Percentiles rank a stretch among this genome's conserved stretches.
Conservation (phyloP, 2,113 vertebrate species). For the Glareola pratincola region DNA sequence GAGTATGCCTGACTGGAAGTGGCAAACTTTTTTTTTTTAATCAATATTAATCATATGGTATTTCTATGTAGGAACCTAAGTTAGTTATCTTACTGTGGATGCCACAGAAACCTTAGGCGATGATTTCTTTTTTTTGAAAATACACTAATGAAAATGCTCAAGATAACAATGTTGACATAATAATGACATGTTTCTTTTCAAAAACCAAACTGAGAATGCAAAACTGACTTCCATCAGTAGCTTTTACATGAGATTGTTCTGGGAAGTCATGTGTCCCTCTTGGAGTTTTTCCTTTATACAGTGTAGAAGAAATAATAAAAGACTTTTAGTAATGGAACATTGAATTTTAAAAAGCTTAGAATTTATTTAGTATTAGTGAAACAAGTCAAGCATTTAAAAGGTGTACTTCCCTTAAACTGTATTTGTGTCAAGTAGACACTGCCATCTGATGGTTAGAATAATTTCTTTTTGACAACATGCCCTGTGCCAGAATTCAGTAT, state of each 20-base stretch:
- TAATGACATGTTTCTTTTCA: background rate
- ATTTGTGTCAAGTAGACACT: background rate
- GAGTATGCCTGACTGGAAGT: background rate
- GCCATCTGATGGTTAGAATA: constrained; percentile 32
- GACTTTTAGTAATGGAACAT: background rate
- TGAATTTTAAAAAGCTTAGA: background rate
- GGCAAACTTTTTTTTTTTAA: background rate
- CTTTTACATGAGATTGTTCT: background rate
- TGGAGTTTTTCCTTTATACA: background rate
- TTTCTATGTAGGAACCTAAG: background rate
- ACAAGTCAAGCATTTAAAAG: background rate
- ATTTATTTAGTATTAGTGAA: background rate
- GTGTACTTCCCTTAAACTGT: background rate
- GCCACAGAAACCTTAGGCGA: background rate
- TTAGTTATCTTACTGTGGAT: background rate
- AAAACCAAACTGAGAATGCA: background rate
- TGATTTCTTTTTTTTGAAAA: accelerated
- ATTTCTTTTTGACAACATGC: background rate
- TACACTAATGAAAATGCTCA: background rate
- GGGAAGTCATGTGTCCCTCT: background rate
- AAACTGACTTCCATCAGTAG: background rate
- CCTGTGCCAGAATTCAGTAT: background rate
- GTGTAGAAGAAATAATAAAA: background rate
- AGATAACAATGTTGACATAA: background rate
- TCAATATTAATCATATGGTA: background rate